These are phyloP conservation scores for Caenorhabditis elegans DNA, from an alignment of 1,140 invertebrate genomes.

Conservation along the genomic window WBcel235 BX284605.5:1239501-1240000, in stretches of 20 bases:
- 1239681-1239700: not conserved
- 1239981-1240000: too few species aligned
- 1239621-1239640: conserved; percentile 13
- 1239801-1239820: too few species aligned
- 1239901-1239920: too few species aligned
- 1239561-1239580: not conserved
- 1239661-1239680: not conserved
- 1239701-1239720: not conserved
- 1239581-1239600: too few species aligned
- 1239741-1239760: not conserved
- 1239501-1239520: not conserved
- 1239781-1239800: too few species aligned
- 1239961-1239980: too few species aligned
- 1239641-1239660: not conserved
- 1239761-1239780: not conserved
- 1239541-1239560: not conserved
- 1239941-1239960: too few species aligned
- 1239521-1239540: conserved; percentile 29
- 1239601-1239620: conserved; percentile 18
- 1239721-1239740: not conserved
- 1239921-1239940: too few species aligned
- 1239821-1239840: too few species aligned
- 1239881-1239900: too few species aligned
- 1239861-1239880: too few species aligned
- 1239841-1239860: too few species aligned